Base-by-base conservation (phyloP, 2,888 invertebrate species). In the Zygogramma bicolorata region DNA sequence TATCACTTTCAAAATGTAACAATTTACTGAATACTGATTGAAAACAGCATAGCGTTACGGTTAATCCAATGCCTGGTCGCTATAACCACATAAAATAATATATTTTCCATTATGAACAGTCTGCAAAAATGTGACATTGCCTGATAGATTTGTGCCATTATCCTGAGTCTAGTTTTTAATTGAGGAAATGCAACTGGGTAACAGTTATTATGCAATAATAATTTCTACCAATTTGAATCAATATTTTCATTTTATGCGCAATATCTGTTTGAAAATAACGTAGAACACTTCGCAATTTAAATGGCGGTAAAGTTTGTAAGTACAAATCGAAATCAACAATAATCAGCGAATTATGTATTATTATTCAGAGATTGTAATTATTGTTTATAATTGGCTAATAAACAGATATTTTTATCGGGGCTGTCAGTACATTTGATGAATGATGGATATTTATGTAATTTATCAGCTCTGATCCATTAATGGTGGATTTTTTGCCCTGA, bases 301-400 rank as follows among this genome's bases (percentile, higher is more conserved):
- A 53, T 18, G 46, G 18, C 20, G 10, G 8, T 25, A 27, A 5
- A 25, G 15, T 53, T 53, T 27, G 53, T 53, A n/a, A 25, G 3
- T 25, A 25, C 13, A 2, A 53, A 53, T 22, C 27, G 53, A 27
- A 27, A 25, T 27, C 27, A 53, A 53, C n/a, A 27, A 25, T 53
- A 25, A 53, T 27, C 53, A 22, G 25, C n/a, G n/a, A 53, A 53
- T 27, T 53, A 27, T 53, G 53, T 53, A n/a, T 53, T n/a, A 53
- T 53, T 53, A 53, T 53, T 53, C 53, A 53, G 53, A 27, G 27
- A 53, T 27, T n/a, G 27, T 53, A 53, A 53, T 53, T 53, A 53
- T 53, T 53, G 22, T 20, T 46, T 2, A 20, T 46, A 46, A 46
- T 5, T 53, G 53, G 25, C 1, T 6, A n/a, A 15, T 27, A 53